Conservation (phyloP, 2,888 invertebrate species). For the Rutpela maculata region DNA sequence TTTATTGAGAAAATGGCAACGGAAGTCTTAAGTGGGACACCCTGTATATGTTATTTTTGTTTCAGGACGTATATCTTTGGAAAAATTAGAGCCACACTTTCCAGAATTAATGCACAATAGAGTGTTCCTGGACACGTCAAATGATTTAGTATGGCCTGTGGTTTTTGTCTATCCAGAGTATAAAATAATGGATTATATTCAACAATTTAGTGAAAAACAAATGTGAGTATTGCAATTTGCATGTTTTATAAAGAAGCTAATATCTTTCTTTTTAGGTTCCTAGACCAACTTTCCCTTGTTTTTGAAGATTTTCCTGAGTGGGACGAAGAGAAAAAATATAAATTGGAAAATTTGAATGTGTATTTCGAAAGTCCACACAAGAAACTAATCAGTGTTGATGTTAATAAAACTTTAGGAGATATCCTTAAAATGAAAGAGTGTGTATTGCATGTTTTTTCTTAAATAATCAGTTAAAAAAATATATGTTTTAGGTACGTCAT, state of each 20-base stretch:
- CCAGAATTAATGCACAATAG: constrained; percentile 80
- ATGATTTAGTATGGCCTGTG: constrained; percentile 88
- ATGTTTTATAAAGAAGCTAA: neutral
- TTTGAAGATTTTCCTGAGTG: constrained; percentile 83
- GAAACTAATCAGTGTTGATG: constrained; percentile 77
- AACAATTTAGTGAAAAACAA: constrained; percentile 85
- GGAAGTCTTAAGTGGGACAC: too few relatives aligned
- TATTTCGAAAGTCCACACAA: constrained; percentile 84
- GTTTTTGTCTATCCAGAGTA: constrained; percentile 93
- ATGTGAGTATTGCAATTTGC: constrained; percentile 71
- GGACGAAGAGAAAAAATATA: constrained; percentile 83
- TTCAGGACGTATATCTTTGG: constrained; percentile 71
- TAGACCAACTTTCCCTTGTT: constrained; percentile 79
- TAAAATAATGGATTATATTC: constrained; percentile 90
- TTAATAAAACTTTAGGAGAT: constrained; percentile 77
- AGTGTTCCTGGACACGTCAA: constrained; percentile 79
- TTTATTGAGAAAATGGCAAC: too few relatives aligned
- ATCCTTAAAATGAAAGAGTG: constrained; percentile 78
- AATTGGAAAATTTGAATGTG: constrained; percentile 78
- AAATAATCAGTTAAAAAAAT: constrained; percentile 27
- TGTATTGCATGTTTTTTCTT: constrained; percentile 56
- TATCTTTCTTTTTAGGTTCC: constrained; percentile 73
- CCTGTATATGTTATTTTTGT: constrained; percentile 32
- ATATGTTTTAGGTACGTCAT: constrained; percentile 76
- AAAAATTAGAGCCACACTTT: constrained; percentile 79